phyloP scores from a whole-genome alignment of 2,113 vertebrate species.

The Dromas ardeola region DNA sequence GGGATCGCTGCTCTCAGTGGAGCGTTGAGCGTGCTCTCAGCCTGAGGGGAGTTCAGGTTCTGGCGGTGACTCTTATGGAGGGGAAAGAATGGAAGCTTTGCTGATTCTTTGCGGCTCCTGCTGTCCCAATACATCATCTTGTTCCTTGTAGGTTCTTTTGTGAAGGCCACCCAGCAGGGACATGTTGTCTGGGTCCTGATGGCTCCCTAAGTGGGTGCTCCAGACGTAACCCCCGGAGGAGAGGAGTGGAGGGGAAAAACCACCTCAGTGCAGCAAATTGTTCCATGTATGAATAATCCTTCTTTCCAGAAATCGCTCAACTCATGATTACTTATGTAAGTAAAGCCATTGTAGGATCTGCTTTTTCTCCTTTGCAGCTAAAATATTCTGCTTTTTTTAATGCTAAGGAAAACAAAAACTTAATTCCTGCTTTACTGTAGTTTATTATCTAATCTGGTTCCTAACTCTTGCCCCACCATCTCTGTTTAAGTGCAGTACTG shows the following conservation, averaged over 20 bases:
- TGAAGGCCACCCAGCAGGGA: background rate
- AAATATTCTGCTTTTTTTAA: background rate
- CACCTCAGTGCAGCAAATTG: background rate
- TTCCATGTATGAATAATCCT: background rate
- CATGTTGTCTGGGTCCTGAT: background rate
- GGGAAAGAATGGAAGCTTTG: background rate
- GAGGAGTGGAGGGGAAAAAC: background rate
- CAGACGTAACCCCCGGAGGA: background rate
- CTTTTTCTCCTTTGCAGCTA: background rate
- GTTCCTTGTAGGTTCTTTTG: background rate
- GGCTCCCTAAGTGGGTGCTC: background rate
- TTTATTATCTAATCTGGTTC: background rate
- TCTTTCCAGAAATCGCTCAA: background rate
- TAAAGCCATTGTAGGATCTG: background rate
- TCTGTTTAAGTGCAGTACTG: background rate
- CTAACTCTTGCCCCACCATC: background rate
- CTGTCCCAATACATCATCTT: background rate
- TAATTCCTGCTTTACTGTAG: background rate
- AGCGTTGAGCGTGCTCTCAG: background rate
- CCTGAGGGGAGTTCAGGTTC: background rate
- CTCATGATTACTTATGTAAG: background rate
- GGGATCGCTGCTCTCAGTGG: background rate
- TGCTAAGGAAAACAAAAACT: background rate
- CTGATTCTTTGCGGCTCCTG: background rate
- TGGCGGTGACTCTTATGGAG: rapidly evolving